Percentiles rank a stretch among this genome's conserved stretches.
Evolutionary conservation across 1,140 invertebrate genomes (phyloP).

Genomic region (Sarcophaga bullata): DNA sequence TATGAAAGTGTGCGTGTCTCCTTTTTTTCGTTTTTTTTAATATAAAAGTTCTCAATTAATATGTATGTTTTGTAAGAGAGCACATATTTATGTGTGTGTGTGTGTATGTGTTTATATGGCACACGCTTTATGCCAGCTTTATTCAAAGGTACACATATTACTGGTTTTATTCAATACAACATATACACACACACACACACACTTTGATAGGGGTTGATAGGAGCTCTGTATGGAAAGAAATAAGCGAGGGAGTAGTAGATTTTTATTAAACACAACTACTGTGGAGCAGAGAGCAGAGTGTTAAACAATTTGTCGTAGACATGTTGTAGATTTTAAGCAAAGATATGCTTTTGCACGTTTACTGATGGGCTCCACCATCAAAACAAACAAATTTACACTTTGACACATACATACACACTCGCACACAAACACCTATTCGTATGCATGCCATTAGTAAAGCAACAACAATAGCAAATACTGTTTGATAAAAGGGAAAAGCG

Average conservation of each 20-base stretch:
- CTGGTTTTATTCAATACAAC: neutral
- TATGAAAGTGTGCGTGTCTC: slow-evolving; percentile 16
- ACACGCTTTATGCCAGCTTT: neutral
- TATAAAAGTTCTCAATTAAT: no score
- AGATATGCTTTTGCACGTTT: slow-evolving; percentile 35
- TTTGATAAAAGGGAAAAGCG: neutral
- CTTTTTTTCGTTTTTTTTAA: neutral
- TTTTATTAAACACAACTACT: slow-evolving; percentile 20
- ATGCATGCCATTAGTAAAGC: no score
- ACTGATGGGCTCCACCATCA: slow-evolving; percentile 11
- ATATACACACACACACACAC: neutral
- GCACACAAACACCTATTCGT: neutral
- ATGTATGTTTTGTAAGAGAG: no score
- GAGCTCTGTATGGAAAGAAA: neutral
- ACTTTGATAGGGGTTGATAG: neutral
- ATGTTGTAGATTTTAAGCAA: slow-evolving; percentile 31
- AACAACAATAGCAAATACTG: no score
- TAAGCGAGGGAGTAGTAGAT: neutral
- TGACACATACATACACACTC: neutral
- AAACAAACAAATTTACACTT: neutral
- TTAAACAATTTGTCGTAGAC: slow-evolving; percentile 37
- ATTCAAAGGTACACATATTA: neutral
- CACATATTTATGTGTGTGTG: no score
- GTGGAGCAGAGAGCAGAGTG: slow-evolving; percentile 23
- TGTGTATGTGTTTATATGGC: neutral